A percentile compares a stretch with the other conserved stretches of the same genome.
These are phyloP conservation scores for Lethrus apterus DNA, from an alignment of 1,140 invertebrate genomes.

Conservation along the genomic window DNA sequence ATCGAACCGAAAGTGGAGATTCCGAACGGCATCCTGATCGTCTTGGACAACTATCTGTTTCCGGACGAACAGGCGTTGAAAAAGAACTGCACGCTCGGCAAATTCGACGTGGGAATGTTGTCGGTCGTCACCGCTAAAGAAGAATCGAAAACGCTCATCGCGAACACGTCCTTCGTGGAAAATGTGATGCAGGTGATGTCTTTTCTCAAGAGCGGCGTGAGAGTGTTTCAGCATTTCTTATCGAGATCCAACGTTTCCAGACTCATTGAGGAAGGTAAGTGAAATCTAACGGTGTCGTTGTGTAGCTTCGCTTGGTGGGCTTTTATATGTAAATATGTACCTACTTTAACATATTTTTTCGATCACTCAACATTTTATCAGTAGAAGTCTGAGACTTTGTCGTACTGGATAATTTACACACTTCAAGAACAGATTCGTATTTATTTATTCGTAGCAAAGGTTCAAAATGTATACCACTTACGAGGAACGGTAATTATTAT, in stretches of 20 bases:
- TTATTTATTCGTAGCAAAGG: no score
- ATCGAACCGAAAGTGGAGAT: slow-evolving; percentile 38
- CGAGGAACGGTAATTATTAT: no score
- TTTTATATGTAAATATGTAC: no score
- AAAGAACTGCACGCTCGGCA: slow-evolving; percentile 21
- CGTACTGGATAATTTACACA: no score
- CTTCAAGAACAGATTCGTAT: no score
- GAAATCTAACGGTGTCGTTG: no score
- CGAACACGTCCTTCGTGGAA: slow-evolving; percentile 48
- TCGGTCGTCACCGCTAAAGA: slow-evolving; percentile 37
- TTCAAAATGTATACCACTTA: no score
- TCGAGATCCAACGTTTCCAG: slow-evolving; percentile 51
- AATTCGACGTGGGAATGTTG: slow-evolving; percentile 22
- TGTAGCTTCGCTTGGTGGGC: no score
- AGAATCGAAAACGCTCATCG: slow-evolving; percentile 38
- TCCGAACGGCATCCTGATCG: slow-evolving; percentile 42
- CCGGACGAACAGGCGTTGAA: slow-evolving; percentile 33
- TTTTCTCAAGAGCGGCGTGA: slow-evolving; percentile 52
- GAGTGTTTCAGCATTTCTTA: slow-evolving; percentile 57
- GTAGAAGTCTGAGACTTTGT: no score
- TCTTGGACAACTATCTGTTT: slow-evolving; percentile 46
- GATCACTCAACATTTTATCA: no score
- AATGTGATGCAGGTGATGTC: slow-evolving; percentile 51
- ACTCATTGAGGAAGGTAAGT: slow-evolving; percentile 47
- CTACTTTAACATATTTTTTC: no score